Base-by-base conservation (phyloP, 2,888 invertebrate genomes). In the Polydrusus cervinus region DNA sequence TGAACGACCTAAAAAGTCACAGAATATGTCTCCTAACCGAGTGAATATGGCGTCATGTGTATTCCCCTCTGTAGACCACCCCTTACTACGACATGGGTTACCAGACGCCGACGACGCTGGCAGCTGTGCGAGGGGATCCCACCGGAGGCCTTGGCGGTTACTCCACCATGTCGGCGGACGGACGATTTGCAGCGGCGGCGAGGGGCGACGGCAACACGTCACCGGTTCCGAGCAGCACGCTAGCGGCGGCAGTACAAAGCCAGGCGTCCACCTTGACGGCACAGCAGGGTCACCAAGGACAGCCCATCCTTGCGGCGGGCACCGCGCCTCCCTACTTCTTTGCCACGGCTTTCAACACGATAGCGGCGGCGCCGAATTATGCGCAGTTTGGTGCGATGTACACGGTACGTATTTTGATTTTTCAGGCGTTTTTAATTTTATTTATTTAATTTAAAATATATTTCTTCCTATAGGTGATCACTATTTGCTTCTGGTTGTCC, bases 151-250 rank as follows among this genome's bases (percentile, higher is more conserved):
- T 90, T 80, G 92, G 92, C 80, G 91, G 92, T 72, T 93, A 92
- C 87, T 91, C 92, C 81, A 91, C 93, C 89, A 76, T 81, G 57
- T 78, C 79, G 34, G 91, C 91, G 83, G 93, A 93, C 86, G 92
- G 90, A 76, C 89, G 93, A 83, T 93, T 92, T 86, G 67, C 70
- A 20, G 57, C 78, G 9, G 71, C 71, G 1, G 73, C 65, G 10
- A 90, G 93, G 84, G 91, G 93, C 80, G 94, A 94, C 87, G 94
- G 93, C 88, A 94, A 94, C 86, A 93, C 94, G 82, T 94, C 94
- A 79, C 94, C 94, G 60, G 94, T 94, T 80, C 93, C 93, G 71
- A 92, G 93, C 67, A 53, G 62, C 34, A 49, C 71, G 11, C 25
- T 67, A 80, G 49, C 64, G 25, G 72, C 68, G 14, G 92, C 93